phyloP scores from a whole-genome alignment of 1,140 invertebrate genomes.

The Mactra quadrangularis region DNA sequence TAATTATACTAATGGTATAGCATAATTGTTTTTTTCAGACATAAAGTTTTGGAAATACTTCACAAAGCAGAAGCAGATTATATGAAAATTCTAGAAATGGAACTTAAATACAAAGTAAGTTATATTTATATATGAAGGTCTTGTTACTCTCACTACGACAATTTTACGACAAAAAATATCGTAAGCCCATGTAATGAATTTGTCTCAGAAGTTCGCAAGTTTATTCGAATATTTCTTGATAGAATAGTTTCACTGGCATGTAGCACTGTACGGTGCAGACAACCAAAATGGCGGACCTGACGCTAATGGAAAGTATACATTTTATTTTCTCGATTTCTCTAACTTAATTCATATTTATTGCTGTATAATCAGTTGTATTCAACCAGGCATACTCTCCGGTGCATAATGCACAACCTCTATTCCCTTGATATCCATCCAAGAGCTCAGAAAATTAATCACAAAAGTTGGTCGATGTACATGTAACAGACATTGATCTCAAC shows the following conservation, averaged over 20 bases:
- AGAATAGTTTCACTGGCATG: not conserved
- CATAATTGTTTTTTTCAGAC: constrained; percentile 36
- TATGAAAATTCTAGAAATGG: constrained; percentile 28
- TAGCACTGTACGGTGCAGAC: not conserved
- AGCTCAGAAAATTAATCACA: too few species aligned
- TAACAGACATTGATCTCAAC: too few species aligned
- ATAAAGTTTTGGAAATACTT: constrained; percentile 44
- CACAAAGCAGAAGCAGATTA: constrained; percentile 38
- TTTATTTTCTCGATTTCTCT: not conserved
- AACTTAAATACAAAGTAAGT: constrained; percentile 46
- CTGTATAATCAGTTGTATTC: too few species aligned
- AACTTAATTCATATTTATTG: too few species aligned
- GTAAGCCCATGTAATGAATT: not conserved
- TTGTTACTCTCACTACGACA: too few species aligned
- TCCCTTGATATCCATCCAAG: too few species aligned
- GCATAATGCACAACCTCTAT: too few species aligned
- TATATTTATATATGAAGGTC: too few species aligned
- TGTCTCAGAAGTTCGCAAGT: not conserved
- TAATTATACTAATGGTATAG: not conserved
- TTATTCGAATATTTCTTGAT: not conserved
- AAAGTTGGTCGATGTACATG: too few species aligned
- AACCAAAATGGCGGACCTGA: too few species aligned
- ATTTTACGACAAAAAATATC: too few species aligned
- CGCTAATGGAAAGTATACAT: not conserved
- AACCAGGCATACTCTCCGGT: too few species aligned